Conservation (phyloP, 2,113 vertebrate species). For the Ranitomeya imitator region DNA sequence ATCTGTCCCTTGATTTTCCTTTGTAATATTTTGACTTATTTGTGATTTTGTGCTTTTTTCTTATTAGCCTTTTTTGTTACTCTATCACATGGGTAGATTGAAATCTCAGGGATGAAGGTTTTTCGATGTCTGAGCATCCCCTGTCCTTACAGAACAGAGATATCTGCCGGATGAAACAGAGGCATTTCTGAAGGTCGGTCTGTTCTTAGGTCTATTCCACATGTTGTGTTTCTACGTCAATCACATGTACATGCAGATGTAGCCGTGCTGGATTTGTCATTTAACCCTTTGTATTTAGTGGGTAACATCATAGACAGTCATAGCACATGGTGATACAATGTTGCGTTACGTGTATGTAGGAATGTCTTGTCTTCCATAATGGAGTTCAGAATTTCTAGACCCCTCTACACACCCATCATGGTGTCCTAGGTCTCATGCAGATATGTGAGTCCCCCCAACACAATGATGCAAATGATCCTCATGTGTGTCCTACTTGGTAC, state of each 20-base stretch:
- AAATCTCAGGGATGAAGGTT: not conserved
- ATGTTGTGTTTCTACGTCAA: not conserved
- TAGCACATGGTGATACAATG: not conserved
- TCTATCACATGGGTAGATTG: too few species aligned
- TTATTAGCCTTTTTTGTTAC: too few species aligned
- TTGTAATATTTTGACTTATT: too few species aligned
- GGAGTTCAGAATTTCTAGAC: not conserved
- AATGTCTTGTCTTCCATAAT: not conserved
- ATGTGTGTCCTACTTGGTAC: not conserved
- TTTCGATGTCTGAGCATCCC: not conserved
- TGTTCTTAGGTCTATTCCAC: not conserved
- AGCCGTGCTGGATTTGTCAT: not conserved
- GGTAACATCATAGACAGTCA: not conserved
- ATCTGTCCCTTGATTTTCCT: too few species aligned
- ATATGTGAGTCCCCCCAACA: not conserved
- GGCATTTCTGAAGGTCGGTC: not conserved
- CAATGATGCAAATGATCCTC: not conserved
- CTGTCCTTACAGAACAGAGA: not conserved
- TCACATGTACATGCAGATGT: not conserved
- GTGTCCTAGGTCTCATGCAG: not conserved
- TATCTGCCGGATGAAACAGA: not conserved
- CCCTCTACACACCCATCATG: not conserved
- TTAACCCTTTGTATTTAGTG: not conserved
- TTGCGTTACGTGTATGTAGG: not conserved
- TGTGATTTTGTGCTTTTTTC: too few species aligned